Conservation (phyloP, 2,113 vertebrate species). For the Synchiropus splendidus region DNA sequence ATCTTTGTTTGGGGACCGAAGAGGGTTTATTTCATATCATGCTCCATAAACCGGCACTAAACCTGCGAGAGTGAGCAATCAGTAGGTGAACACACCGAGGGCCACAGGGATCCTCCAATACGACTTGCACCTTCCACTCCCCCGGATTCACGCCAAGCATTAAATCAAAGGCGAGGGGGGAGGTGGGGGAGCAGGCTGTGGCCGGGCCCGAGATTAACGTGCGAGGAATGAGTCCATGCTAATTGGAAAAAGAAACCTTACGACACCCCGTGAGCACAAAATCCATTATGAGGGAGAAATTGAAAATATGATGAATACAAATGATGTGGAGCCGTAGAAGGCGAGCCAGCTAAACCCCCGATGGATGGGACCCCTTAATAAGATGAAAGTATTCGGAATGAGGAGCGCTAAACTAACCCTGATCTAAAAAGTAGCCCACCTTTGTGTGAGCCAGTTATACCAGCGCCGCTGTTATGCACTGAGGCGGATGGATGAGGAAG, state of each 20-base stretch:
- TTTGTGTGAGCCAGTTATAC: constrained; percentile 5
- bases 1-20: constrained; percentile 42
- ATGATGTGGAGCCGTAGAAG: constrained; percentile 32
- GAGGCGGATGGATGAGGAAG: constrained; percentile 6
- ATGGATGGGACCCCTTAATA: constrained; percentile 31
- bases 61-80: constrained; percentile 46
- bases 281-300: constrained; percentile 44
- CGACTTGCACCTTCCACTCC: constrained; percentile 29
- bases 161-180: constrained; percentile 52
- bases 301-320: constrained; percentile 50
- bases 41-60: constrained; percentile 63
- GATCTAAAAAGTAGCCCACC: constrained; percentile 15
- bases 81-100: constrained; percentile 45
- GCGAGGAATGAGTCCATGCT: constrained; percentile 48
- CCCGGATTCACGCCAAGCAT: constrained; percentile 35
- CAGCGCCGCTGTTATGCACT: no score
- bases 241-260: constrained; percentile 59
- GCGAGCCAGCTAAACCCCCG: constrained; percentile 35
- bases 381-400: constrained; percentile 32
- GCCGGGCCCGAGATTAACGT: constrained; percentile 46
- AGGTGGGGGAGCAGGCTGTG: constrained; percentile 34
- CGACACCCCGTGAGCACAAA: constrained; percentile 38
- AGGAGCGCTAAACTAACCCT: constrained; percentile 10
- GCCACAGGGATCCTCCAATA: constrained; percentile 32
- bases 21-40: constrained; percentile 63